Evolutionary conservation across 2,797 vertebrate genomes (phyloP), one percentile per base, ranked within the genome.

Genomic region (Liasis olivaceus): DNA sequence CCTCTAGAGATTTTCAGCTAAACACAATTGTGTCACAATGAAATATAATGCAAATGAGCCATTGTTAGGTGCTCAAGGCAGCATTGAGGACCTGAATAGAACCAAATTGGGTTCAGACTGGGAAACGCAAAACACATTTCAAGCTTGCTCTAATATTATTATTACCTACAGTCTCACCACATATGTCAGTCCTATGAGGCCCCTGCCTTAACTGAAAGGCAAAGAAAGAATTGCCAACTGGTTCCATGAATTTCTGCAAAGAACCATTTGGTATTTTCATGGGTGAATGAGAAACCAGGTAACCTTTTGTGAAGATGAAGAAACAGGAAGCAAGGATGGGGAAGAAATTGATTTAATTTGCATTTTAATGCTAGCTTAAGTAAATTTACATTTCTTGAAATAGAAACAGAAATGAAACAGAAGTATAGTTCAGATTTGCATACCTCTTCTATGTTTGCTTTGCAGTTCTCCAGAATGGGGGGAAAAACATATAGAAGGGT

Each of bases 141-240:
- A 90, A 87, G 87, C 85, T 90, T 7, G n/a, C 8, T 24, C 24
- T 56, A 85, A 5, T 84, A 84, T 93, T 92, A 94, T 81, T 91
- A 0, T 0, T 66, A 72, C 89, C 89, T 91, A 54, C 87, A 92
- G 94, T 6, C 26, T 63, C 84, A 90, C 94, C 91, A 62, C 0
- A 4, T 81, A 36, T 58, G 94, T 93, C 85, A 93, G 31, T 88
- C 59, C 95, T 94, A 88, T 89, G 91, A 94, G 88, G 92, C 66
- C 64, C 58, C 42, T 69, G 13, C 22, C 93, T 77, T 90, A 5
- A 56, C n/a, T 58, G 51, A 59, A 91, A 54, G 91, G 92, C 95
- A 93, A 93, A 93, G 91, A 22, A 14, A 87, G 88, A 13, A 4
- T 28, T 64, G 54, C 85, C 91, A 93, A 95, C 17, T n/a, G 63